Conservation (phyloP, 1,140 invertebrate species). For the Neodiprion pinetum region DNA sequence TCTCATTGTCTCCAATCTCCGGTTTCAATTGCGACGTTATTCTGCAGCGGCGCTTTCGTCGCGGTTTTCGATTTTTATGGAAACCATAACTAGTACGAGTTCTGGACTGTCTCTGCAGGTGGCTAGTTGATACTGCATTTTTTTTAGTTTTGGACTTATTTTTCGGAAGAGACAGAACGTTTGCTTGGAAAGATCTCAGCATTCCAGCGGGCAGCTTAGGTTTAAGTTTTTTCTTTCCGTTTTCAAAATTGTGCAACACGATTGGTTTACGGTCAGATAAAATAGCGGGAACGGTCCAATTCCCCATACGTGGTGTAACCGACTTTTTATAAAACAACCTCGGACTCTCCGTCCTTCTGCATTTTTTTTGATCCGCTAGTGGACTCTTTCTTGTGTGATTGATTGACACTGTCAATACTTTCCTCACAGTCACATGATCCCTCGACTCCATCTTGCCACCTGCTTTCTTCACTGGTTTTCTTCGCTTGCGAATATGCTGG, state of each 20-base stretch:
- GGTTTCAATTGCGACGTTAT: background rate
- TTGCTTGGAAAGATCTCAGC: background rate
- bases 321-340: background rate
- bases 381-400: background rate
- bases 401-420: background rate
- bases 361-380: background rate
- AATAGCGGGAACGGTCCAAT: background rate
- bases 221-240: background rate
- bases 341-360: background rate
- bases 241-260: slow-evolving; percentile 16
- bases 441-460: slow-evolving; percentile 14
- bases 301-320: background rate
- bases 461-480: background rate
- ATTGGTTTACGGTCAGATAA: background rate
- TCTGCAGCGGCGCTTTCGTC: background rate
- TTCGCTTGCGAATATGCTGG: background rate
- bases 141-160: background rate
- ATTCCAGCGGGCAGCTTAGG: background rate
- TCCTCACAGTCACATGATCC: slow-evolving; percentile 17
- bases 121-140: background rate
- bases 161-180: background rate
- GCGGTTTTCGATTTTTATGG: background rate
- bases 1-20: too few species aligned
- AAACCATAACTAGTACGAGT: background rate
- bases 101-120: background rate